phyloP scores from a whole-genome alignment of 2,113 vertebrate genomes.

The Scytalopus superciliaris region DNA sequence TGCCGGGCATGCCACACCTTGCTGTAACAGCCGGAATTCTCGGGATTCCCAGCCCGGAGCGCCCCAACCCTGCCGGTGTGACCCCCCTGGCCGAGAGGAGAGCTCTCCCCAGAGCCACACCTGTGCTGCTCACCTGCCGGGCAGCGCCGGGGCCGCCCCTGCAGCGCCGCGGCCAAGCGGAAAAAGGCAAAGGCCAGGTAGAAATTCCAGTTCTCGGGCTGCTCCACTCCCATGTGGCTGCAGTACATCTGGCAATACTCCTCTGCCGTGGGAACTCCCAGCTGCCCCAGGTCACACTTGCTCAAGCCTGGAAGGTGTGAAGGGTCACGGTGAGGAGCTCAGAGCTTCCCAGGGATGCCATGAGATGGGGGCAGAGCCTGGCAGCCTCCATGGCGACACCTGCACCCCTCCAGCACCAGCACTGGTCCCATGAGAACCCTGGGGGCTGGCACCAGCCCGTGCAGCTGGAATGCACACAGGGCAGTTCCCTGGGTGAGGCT shows the following conservation, averaged over 20 bases:
- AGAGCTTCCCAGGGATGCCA: not conserved
- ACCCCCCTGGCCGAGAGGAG: accelerated
- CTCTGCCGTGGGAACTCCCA: slow-evolving; percentile 76
- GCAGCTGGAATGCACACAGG: not conserved
- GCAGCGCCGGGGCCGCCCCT: slow-evolving; percentile 60
- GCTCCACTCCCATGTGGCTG: slow-evolving; percentile 29
- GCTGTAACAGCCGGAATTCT: not conserved
- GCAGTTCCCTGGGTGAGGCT: not conserved
- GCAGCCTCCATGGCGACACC: not conserved
- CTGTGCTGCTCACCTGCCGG: slow-evolving; percentile 67
- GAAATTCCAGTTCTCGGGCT: slow-evolving; percentile 75
- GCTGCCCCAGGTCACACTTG: slow-evolving; percentile 25
- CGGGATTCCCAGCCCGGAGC: not conserved
- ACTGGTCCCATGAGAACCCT: accelerated
- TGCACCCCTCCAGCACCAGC: not conserved
- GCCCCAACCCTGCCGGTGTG: not conserved
- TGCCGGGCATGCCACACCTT: not conserved
- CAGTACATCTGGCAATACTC: slow-evolving; percentile 77
- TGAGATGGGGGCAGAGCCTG: not conserved
- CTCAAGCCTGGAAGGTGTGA: slow-evolving; percentile 61
- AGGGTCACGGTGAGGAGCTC: not conserved
- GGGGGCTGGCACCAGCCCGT: not conserved
- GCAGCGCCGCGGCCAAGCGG: slow-evolving; percentile 72
- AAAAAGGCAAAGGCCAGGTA: slow-evolving; percentile 85
- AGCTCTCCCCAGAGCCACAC: not conserved